Evolutionary conservation across 2,113 vertebrate species (phyloP).

Genomic region (Osmerus mordax): DNA sequence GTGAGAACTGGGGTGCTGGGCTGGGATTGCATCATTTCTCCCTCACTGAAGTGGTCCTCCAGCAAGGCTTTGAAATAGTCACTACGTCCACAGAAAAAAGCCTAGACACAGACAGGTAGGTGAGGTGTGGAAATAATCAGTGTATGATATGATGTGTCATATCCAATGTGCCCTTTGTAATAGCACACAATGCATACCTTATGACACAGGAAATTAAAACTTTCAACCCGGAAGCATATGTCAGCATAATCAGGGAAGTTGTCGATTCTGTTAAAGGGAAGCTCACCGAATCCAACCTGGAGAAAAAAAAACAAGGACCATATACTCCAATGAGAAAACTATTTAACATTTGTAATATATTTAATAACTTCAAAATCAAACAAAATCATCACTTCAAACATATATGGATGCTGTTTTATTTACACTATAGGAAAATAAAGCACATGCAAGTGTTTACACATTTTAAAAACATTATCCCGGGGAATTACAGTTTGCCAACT

Average conservation of each 20-base stretch:
- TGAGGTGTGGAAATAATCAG: neutral
- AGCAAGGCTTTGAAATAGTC: slow-evolving; percentile 96
- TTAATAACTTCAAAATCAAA: neutral
- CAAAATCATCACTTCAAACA: no score
- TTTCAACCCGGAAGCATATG: slow-evolving; percentile 85
- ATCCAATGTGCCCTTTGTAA: neutral
- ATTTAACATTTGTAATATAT: neutral
- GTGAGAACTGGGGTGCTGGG: slow-evolving; percentile 87
- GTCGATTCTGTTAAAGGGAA: slow-evolving; percentile 87
- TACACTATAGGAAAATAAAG: no score
- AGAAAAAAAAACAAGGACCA: neutral
- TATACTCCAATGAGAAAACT: neutral
- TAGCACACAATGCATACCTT: slow-evolving; percentile 72
- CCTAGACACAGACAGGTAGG: slow-evolving; percentile 62
- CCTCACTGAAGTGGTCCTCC: slow-evolving; percentile 93
- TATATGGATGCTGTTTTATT: no score
- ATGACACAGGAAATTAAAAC: slow-evolving; percentile 88
- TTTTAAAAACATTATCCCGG: no score
- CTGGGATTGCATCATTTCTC: slow-evolving; percentile 77
- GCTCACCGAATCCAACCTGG: slow-evolving; percentile 90
- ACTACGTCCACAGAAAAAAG: slow-evolving; percentile 94
- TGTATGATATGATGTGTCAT: neutral
- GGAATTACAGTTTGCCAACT: no score
- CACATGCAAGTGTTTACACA: no score
- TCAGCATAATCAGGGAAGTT: slow-evolving; percentile 87